Evolutionary conservation across 1,140 invertebrate species (phyloP).

Genomic region (Cepaea nemoralis): DNA sequence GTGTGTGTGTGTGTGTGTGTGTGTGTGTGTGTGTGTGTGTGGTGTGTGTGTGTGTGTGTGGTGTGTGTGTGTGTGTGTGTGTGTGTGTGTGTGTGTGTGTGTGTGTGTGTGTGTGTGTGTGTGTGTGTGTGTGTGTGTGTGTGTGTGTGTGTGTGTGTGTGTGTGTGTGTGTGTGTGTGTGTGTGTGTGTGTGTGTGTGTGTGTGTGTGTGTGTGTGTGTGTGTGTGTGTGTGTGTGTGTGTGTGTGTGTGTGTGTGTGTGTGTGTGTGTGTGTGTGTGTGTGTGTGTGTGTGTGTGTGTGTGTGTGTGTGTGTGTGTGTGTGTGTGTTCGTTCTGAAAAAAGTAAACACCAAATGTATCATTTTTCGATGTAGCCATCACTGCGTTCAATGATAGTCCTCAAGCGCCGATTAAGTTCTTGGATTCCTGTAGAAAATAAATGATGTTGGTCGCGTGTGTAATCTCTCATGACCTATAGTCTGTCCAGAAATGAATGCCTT

Average conservation of each 20-base stretch:
- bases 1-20: slow-evolving; percentile 11
- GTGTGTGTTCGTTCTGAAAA: too few species aligned
- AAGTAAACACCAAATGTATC: too few species aligned
- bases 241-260: slow-evolving; percentile 45
- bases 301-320: slow-evolving; percentile 38
- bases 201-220: slow-evolving; percentile 4
- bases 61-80: too few species aligned
- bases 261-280: slow-evolving; percentile 41
- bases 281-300: slow-evolving; percentile 45
- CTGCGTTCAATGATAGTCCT: too few species aligned
- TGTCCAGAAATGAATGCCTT: too few species aligned
- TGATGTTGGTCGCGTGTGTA: too few species aligned
- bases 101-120: background rate
- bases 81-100: slow-evolving; percentile 11
- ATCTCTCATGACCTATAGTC: too few species aligned
- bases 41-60: too few species aligned
- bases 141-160: background rate
- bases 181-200: background rate
- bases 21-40: too few species aligned
- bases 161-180: background rate
- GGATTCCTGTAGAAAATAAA: too few species aligned
- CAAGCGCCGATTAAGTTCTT: too few species aligned
- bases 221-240: slow-evolving; percentile 38
- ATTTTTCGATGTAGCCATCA: too few species aligned
- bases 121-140: background rate